Evolutionary conservation across 2,888 invertebrate genomes (phyloP).

Genomic region (Venustoraphidia nigricollis): DNA sequence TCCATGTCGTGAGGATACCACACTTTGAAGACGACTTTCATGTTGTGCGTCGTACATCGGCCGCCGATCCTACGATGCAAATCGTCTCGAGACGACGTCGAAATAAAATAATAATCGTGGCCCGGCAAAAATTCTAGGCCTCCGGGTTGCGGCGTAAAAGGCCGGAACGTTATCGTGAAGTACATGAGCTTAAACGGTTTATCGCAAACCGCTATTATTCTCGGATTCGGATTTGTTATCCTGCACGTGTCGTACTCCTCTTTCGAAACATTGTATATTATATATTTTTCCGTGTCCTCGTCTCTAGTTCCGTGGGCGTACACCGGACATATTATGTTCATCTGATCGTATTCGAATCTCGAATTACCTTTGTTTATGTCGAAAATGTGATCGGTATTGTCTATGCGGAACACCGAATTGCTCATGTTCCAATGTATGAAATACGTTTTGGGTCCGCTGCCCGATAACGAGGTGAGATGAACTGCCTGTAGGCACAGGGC

Average conservation of each 20-base stretch:
- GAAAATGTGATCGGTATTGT: constrained; percentile 93
- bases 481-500: constrained; percentile 21
- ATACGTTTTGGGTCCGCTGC: constrained; percentile 27
- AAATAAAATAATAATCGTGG: constrained; percentile 86
- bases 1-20: constrained; percentile 57
- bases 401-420: constrained; percentile 65
- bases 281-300: constrained; percentile 86
- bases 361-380: constrained; percentile 88
- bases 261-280: constrained; percentile 92
- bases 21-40: constrained; percentile 92
- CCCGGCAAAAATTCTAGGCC: constrained; percentile 88
- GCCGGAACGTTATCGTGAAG: constrained; percentile 91
- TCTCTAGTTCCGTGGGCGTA: constrained; percentile 75
- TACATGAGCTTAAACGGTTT: constrained; percentile 89
- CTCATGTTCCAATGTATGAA: constrained; percentile 31
- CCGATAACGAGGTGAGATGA: constrained; percentile 22
- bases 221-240: constrained; percentile 85
- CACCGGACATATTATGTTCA: constrained; percentile 88
- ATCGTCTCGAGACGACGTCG: constrained; percentile 84
- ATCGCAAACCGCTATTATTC: constrained; percentile 91
- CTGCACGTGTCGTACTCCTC: constrained; percentile 93
- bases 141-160: constrained; percentile 89
- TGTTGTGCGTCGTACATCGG: constrained; percentile 80
- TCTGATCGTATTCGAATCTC: constrained; percentile 89
- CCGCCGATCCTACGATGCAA: constrained; percentile 84